Percentiles rank a stretch among this genome's conserved stretches.
Evolutionary conservation across 1,140 invertebrate genomes (phyloP).

Genomic region (Antheraea pernyi): DNA sequence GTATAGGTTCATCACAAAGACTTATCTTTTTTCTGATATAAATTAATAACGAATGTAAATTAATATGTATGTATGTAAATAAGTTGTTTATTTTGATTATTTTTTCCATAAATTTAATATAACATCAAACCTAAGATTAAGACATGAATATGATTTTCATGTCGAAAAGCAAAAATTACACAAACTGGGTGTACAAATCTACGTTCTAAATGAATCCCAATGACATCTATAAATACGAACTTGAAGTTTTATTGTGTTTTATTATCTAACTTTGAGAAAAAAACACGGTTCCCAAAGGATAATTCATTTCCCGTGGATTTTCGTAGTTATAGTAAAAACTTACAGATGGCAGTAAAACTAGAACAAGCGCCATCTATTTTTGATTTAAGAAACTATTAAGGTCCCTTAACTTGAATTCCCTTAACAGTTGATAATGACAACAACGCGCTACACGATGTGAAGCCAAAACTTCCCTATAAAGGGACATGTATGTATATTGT

Average conservation of each 20-base stretch:
- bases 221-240: not conserved
- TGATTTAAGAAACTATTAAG: not conserved
- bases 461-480: slow-evolving; percentile 10
- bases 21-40: too few relatives aligned
- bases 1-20: too few relatives aligned
- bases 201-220: not conserved
- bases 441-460: not conserved
- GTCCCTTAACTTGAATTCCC: not conserved
- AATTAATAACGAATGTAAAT: too few relatives aligned
- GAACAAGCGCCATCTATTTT: slow-evolving; percentile 31
- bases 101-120: too few relatives aligned
- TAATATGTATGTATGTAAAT: too few relatives aligned
- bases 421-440: not conserved
- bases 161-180: too few relatives aligned
- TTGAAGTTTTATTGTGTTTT: not conserved
- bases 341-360: slow-evolving; percentile 24
- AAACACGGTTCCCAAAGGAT: not conserved
- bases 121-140: too few relatives aligned
- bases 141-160: too few relatives aligned
- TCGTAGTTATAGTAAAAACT: not conserved
- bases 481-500: slow-evolving; percentile 13
- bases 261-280: not conserved
- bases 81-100: too few relatives aligned
- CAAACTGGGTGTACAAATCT: not conserved
- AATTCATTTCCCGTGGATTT: not conserved